Evolutionary conservation across 2,113 vertebrate species (phyloP), one percentile per base, ranked within the genome.

Genomic region (Equus przewalskii): DNA sequence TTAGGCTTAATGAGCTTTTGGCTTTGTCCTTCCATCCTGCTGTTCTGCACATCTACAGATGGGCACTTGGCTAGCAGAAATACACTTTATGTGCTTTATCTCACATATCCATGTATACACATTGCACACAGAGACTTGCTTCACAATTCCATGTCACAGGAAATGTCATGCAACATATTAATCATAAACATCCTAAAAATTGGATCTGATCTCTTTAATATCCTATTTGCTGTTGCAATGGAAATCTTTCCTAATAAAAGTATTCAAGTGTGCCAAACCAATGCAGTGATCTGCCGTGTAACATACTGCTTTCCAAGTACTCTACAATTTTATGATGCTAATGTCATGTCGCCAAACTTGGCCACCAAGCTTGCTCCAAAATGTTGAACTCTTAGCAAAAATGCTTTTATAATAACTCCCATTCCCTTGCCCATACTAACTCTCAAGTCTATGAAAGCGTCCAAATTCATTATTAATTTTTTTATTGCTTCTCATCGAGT

Each of bases 141-240:
- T 94, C 65, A 54, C 8, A 54, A 41, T 67, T 95, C 75, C 36
- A 28, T 83, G 56, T 92, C 96, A 79, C 24, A 86, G 96, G 84
- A 97, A 96, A 96, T 97, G 70, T 93, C 67, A 73, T 75, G 78
- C 83, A 96, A 62, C n/a, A n/a, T 91, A 96, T 89, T 90, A 94
- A 95, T 94, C 92, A 65, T 88, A 94, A 96, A 88, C 94, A 91
- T 97, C 28, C 80, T 73, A 41, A 94, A 94, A 93, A 94, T 80
- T 96, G 92, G 78, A 96, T 60, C 51, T 85, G 84, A 96, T 95
- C 46, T 93, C 62, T 81, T 91, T 88, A 96, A 97, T 92, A 97
- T 97, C n/a, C 60, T 92, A 83, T 86, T 98, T 91, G 67, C 49
- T 60, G 67, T 97, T 97, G 85, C 86, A 97, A 82, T 98, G 98